Percentiles rank a stretch among this genome's conserved stretches.
These are phyloP conservation scores for Cosmia trapezina DNA, from an alignment of 2,888 invertebrate species.

Conservation along the genomic window DNA sequence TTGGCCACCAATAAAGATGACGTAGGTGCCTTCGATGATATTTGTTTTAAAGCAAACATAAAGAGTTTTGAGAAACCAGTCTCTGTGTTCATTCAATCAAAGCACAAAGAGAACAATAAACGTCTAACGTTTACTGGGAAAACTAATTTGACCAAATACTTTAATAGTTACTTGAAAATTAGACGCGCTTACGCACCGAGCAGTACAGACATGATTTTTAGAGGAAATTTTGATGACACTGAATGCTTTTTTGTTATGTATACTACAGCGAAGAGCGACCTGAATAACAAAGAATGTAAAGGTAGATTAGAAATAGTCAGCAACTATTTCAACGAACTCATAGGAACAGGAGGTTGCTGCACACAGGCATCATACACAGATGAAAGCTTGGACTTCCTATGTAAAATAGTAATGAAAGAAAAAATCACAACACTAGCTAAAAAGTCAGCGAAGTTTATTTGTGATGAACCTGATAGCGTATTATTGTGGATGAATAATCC, in stretches of 20 bases:
- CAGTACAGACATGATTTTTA: neutral
- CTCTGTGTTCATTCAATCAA: neutral
- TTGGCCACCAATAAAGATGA: neutral
- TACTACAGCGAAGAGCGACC: neutral
- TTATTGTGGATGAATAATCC: neutral
- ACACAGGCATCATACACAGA: neutral
- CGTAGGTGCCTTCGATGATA: neutral
- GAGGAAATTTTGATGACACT: neutral
- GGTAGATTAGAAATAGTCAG: no score
- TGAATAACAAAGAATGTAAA: neutral
- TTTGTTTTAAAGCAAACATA: neutral
- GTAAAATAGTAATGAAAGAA: slow-evolving; percentile 1
- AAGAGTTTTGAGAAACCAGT: neutral
- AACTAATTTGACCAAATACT: neutral
- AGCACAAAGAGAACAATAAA: neutral
- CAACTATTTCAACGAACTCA: neutral
- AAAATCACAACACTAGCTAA: neutral
- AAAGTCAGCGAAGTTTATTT: neutral
- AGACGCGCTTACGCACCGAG: neutral
- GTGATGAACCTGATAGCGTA: neutral
- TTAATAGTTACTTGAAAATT: neutral
- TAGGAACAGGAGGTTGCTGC: neutral
- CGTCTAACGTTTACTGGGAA: neutral
- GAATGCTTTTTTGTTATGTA: neutral
- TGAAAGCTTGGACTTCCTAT: neutral